A percentile compares a stretch with the other conserved stretches of the same genome.
These are phyloP conservation scores for Physella acuta DNA, from an alignment of 1,140 invertebrate species.

Conservation along the genomic window DNA sequence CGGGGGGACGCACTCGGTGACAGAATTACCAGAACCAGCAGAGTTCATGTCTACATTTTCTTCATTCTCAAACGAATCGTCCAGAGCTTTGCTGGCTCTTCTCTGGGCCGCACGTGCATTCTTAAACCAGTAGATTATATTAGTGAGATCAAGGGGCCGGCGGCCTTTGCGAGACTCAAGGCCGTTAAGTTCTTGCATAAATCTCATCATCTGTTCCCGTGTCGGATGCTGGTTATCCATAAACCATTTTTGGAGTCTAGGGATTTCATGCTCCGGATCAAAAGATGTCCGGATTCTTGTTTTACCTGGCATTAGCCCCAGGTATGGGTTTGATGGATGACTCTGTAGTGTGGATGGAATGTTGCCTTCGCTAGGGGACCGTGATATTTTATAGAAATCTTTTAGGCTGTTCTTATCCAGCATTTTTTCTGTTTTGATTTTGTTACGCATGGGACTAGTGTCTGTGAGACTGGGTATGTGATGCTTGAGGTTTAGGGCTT, in stretches of 20 bases:
- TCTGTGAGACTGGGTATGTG: background rate
- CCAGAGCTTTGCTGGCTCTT: conserved; percentile 61
- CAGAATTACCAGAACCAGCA: conserved; percentile 7
- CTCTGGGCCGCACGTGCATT: conserved; percentile 95
- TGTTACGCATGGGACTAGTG: background rate
- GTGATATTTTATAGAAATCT: conserved; percentile 13
- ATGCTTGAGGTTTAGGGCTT: background rate
- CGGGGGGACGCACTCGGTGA: conserved; percentile 24
- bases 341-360: conserved; percentile 26
- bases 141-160: conserved; percentile 93
- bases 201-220: conserved; percentile 81
- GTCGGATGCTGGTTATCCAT: conserved; percentile 91
- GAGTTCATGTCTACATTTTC: conserved; percentile 36
- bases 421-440: conserved; percentile 1
- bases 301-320: conserved; percentile 39
- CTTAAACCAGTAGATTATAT: conserved; percentile 99
- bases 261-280: conserved; percentile 92
- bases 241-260: conserved; percentile 92
- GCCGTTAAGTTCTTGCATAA: conserved; percentile 88
- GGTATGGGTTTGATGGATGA: conserved; percentile 12
- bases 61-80: conserved; percentile 48
- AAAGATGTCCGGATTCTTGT: conserved; percentile 71
- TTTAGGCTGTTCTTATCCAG: background rate
- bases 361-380: conserved; percentile 23
- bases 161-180: conserved; percentile 83